Conservation (phyloP, 2,888 invertebrate species). For the Operophtera brumata region DNA sequence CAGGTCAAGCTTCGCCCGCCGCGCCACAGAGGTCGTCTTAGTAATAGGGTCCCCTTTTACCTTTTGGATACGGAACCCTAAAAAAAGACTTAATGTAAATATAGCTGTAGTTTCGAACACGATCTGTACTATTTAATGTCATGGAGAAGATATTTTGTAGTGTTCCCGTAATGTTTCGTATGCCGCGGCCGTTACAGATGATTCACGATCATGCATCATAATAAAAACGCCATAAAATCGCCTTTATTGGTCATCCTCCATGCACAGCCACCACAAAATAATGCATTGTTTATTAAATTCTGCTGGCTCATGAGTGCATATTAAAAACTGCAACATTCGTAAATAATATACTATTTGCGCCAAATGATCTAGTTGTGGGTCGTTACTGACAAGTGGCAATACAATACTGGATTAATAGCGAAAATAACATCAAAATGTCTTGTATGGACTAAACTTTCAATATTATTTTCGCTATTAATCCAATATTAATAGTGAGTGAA, state of each 20-base stretch:
- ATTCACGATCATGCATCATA: slow-evolving; percentile 78
- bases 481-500: no score
- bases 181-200: slow-evolving; percentile 62
- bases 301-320: slow-evolving; percentile 65
- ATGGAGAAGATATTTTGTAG: slow-evolving; percentile 43
- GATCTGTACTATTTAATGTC: neutral
- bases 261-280: slow-evolving; percentile 73
- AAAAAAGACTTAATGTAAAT: no score
- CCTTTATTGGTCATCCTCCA: slow-evolving; percentile 76
- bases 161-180: slow-evolving; percentile 56
- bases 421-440: no score
- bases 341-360: slow-evolving; percentile 57
- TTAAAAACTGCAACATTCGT: slow-evolving; percentile 63
- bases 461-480: no score
- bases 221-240: slow-evolving; percentile 76
- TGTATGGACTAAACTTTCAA: no score
- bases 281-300: slow-evolving; percentile 77
- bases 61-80: no score
- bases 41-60: no score
- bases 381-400: slow-evolving; percentile 5
- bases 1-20: no score
- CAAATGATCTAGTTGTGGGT: slow-evolving; percentile 49
- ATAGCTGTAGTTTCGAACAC: no score
- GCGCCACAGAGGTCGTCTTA: no score
- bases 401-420: no score